Evolutionary conservation across 2,113 vertebrate genomes (phyloP).

Genomic region (human): GRCh38 chr17:39763001-39763500

Average conservation of each 20-base stretch:
- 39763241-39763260: slow-evolving; percentile 48
- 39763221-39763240: slow-evolving; percentile 54
- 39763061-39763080: not conserved
- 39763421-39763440: slow-evolving; percentile 54
- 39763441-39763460: slow-evolving; percentile 48
- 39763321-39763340: slow-evolving; percentile 15
- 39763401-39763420: slow-evolving; percentile 50
- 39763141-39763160: not conserved
- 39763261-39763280: slow-evolving; percentile 57
- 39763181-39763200: slow-evolving; percentile 16
- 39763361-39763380: slow-evolving; percentile 49
- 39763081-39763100: not conserved
- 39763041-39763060: not conserved
- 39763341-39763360: slow-evolving; percentile 40
- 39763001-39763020: slow-evolving; percentile 22
- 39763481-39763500: not conserved
- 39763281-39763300: slow-evolving; percentile 55
- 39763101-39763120: not conserved
- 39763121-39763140: not conserved
- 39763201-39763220: slow-evolving; percentile 41
- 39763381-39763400: slow-evolving; percentile 46
- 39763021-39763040: slow-evolving; percentile 25
- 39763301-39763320: not conserved
- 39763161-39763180: not conserved
- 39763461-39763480: slow-evolving; percentile 53